Conservation (phyloP, 1,140 invertebrate species). For the Arion vulgaris region DNA sequence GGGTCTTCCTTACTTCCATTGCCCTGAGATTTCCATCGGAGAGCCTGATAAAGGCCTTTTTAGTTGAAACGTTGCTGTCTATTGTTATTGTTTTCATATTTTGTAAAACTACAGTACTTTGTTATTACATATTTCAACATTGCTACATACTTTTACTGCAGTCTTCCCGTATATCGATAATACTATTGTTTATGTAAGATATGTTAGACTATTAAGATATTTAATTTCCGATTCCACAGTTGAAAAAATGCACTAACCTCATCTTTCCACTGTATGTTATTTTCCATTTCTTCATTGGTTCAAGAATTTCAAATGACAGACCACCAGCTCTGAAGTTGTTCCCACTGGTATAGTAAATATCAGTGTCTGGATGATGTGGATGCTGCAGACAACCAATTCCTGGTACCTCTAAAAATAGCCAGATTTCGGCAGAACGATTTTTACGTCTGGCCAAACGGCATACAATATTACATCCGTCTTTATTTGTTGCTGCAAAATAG, state of each 20-base stretch:
- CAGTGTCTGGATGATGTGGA: conserved; percentile 73
- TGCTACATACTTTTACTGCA: too few relatives aligned
- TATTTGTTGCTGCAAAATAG: conserved; percentile 55
- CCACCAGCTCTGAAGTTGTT: conserved; percentile 75
- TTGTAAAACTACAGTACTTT: too few relatives aligned
- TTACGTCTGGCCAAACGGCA: conserved; percentile 50
- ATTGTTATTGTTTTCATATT: too few relatives aligned
- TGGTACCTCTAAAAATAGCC: conserved; percentile 56
- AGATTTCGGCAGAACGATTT: conserved; percentile 53
- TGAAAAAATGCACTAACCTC: conserved; percentile 53
- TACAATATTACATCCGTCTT: conserved; percentile 50
- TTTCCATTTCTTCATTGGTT: conserved; percentile 75
- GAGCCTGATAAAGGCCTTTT: too few relatives aligned
- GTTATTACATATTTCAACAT: too few relatives aligned
- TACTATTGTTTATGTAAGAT: too few relatives aligned
- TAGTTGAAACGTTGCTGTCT: too few relatives aligned
- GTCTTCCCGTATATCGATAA: too few relatives aligned
- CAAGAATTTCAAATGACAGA: conserved; percentile 76
- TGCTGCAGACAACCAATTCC: conserved; percentile 55
- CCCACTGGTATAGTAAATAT: conserved; percentile 60
- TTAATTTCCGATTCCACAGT: too few relatives aligned
- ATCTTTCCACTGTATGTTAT: conserved; percentile 78
- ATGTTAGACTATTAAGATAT: too few relatives aligned
- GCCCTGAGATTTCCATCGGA: too few relatives aligned
- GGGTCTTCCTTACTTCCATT: too few relatives aligned